These are phyloP conservation scores for Speoplatyrhinus poulsoni DNA, from an alignment of 2,113 vertebrate species.

Conservation along the genomic window DNA sequence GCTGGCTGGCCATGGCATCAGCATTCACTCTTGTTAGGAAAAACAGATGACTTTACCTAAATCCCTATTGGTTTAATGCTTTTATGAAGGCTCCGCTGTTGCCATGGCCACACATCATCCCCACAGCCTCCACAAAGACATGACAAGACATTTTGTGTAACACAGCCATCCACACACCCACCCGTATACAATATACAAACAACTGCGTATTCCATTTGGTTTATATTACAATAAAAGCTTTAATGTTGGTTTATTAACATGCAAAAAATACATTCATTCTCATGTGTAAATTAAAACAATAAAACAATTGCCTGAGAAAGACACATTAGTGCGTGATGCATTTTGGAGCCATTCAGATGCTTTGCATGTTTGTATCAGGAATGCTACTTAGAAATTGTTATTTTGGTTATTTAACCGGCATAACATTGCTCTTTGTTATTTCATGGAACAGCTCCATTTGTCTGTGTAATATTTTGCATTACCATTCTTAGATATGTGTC, in stretches of 20 bases:
- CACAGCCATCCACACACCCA: constrained; percentile 25
- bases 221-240: background rate
- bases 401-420: too few relatives aligned
- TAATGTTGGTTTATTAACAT: constrained; percentile 2
- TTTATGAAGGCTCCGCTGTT: constrained; percentile 60
- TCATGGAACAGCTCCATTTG: too few relatives aligned
- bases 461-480: too few relatives aligned
- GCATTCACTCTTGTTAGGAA: constrained; percentile 52
- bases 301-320: too few relatives aligned
- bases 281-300: too few relatives aligned
- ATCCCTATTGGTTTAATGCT: constrained; percentile 57
- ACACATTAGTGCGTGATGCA: too few relatives aligned
- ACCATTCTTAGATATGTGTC: too few relatives aligned
- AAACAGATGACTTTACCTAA: constrained; percentile 53
- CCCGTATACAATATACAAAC: constrained; percentile 20
- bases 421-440: too few relatives aligned
- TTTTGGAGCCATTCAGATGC: too few relatives aligned
- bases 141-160: constrained; percentile 17
- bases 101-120: constrained; percentile 65
- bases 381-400: too few relatives aligned
- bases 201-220: background rate
- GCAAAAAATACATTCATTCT: too few relatives aligned
- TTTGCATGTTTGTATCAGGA: too few relatives aligned
- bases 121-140: constrained; percentile 41
- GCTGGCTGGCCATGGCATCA: constrained; percentile 64